Base-by-base conservation (phyloP, 1,140 invertebrate species). In the Panulirus ornatus region DNA sequence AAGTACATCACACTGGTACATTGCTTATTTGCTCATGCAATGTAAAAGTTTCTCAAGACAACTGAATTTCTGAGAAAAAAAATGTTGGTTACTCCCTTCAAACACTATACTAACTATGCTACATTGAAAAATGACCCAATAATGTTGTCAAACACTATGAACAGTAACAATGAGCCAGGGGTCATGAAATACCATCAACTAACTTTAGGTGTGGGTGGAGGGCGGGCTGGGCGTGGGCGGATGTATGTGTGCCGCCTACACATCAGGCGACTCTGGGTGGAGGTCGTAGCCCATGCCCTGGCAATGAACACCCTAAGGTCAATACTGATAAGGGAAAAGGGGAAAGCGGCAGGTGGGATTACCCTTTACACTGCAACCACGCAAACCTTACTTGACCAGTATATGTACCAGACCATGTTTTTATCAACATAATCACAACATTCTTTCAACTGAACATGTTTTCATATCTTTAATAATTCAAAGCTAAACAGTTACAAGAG, bases 251-350 rank as follows among this genome's bases (percentile, higher is more conserved):
- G 88, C 83, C 91, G 84, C 88, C 88, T 92, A 92, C 84, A 92
- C 89, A 78, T 91, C 91, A 84, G 89, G 91, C 71, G 91, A 92
- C 89, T 92, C 91, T 51, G 91, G 91, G 81, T 91, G 91, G 88
- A 92, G 91, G 82, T 92, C 91, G 90, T 92, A 92, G 70, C 91
- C 89, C 91, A 92, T 91, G 73, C 81, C 91, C 91, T 91, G 89
- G 84, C 83, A 90, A 88, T 75, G 75, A 88, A 81, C 63, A 88
- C 86, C 86, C 86, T 36, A 22, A n/a, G 40, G 51, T 82, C 78
- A 89, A 58, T 82, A 73, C n/a, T 36, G 14, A 86, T 73, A 36
- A 36, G 36, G 42, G 27, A 44, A 40, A 76, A 9, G 30, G 70
- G 42, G 71, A 22, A 19, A 47, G 40, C 40, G 8, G 19, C 14